Evolutionary conservation across 2,888 invertebrate genomes (phyloP), one percentile per base, ranked within the genome.

Genomic region (Eueremaeus valkanovi): DNA sequence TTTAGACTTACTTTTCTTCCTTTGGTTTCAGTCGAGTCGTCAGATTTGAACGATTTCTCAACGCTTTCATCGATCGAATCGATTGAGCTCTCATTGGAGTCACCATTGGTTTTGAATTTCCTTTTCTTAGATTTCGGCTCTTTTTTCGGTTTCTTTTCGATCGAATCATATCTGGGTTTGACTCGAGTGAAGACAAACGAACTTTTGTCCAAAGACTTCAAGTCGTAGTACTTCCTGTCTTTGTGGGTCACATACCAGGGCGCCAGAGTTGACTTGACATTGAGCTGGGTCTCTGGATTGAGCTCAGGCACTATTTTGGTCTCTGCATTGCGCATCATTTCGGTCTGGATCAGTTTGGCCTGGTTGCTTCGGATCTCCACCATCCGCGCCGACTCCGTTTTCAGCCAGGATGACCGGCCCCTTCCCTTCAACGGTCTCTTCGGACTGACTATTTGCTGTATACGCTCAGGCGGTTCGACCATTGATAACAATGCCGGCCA

Each of bases 401-500:
- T 70, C 1, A 70, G 70, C 70, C n/a, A 21, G n/a, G n/a, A n/a
- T n/a, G n/a, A n/a, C n/a, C n/a, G n/a, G n/a, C n/a, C n/a, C n/a
- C n/a, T n/a, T n/a, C n/a, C n/a, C 5, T 21, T n/a, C n/a, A 6
- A 8, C 29, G 13, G 16, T 13, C 3, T 6, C 6, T 49, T n/a
- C 16, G 3, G 16, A n/a, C 5, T n/a, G n/a, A n/a, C 21, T n/a
- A 16, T 11, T 58, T 58, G 58, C 8, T 36, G 66, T n/a, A 24
- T 13, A 1, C 27, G 70, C 3, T 70, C 73, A 1, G 51, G 73
- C 18, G 73, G 45, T 29, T 73, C 49, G 0, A 24, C 11, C 58
- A 58, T 36, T 18, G 73, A 73, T 8, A 73, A 11, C 33, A 73
- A n/a, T 13, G 73, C 73, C 51, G 73, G 73, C 73, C 73, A 73